Conservation (phyloP, 2,888 invertebrate genomes). For the Platycheirus albimanus region DNA sequence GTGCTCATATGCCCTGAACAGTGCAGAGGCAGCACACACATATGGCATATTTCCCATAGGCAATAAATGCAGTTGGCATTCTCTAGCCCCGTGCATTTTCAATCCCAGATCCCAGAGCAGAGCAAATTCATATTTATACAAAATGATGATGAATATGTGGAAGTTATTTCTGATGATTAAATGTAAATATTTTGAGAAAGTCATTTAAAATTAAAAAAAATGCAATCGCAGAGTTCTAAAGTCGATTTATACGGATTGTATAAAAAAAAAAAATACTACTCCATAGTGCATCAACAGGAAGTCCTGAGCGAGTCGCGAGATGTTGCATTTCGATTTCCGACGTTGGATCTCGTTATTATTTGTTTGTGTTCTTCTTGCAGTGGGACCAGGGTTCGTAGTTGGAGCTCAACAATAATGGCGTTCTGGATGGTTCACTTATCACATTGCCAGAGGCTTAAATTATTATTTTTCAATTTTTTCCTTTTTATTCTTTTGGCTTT, state of each 20-base stretch:
- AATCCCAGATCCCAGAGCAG: slow-evolving; percentile 12
- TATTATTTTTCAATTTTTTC: slow-evolving; percentile 9
- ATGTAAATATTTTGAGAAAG: slow-evolving; percentile 72
- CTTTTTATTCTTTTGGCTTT: not conserved
- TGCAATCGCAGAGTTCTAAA: slow-evolving; percentile 17
- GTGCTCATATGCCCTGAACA: slow-evolving; percentile 27
- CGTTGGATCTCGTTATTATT: slow-evolving; percentile 41
- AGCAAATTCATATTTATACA: slow-evolving; percentile 50
- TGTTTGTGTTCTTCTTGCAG: slow-evolving; percentile 34
- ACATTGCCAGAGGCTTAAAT: slow-evolving; percentile 20
- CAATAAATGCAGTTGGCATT: slow-evolving; percentile 45
- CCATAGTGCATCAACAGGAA: not conserved
- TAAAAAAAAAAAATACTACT: not conserved
- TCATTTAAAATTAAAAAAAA: slow-evolving; percentile 64
- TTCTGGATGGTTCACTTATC: slow-evolving; percentile 22
- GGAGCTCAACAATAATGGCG: slow-evolving; percentile 14
- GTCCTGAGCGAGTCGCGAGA: not conserved
- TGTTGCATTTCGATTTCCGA: slow-evolving; percentile 45
- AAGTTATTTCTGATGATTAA: slow-evolving; percentile 69
- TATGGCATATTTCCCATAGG: slow-evolving; percentile 66
- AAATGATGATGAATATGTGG: slow-evolving; percentile 42
- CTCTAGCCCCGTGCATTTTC: not conserved
- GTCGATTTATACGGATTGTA: not conserved
- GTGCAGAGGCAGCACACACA: no score
- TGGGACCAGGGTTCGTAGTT: not conserved